These are phyloP conservation scores for Hydractinia echinata DNA, from an alignment of 30 jellyfish, hydroid and myxozoan species.

Conservation along the genomic window DNA sequence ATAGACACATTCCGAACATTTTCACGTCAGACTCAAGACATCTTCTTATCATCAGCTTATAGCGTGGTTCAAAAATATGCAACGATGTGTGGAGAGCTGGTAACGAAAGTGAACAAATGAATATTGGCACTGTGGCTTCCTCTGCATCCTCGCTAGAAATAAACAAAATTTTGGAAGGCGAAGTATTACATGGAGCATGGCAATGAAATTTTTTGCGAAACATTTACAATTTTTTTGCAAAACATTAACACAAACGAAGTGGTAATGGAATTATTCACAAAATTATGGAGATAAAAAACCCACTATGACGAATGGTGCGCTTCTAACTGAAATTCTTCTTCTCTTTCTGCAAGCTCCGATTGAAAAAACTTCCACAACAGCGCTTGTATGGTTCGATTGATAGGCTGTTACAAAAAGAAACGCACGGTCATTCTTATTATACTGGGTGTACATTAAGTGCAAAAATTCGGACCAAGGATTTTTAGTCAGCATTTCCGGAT, in stretches of 20 bases:
- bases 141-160: conserved; percentile 32
- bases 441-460: too few relatives aligned
- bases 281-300: too few relatives aligned
- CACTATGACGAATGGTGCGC: too few relatives aligned
- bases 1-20: conserved; percentile 83
- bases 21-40: conserved; percentile 65
- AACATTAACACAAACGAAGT: not conserved
- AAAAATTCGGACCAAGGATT: too few relatives aligned
- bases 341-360: too few relatives aligned
- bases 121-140: conserved; percentile 58
- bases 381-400: too few relatives aligned
- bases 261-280: not conserved
- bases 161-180: not conserved
- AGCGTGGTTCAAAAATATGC: conserved; percentile 91
- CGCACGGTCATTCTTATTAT: too few relatives aligned
- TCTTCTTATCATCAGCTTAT: conserved; percentile 75
- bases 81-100: conserved; percentile 69
- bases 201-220: not conserved
- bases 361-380: too few relatives aligned
- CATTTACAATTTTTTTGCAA: not conserved
- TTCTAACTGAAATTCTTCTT: too few relatives aligned
- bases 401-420: too few relatives aligned
- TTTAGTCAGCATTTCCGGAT: too few relatives aligned
- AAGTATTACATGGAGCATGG: not conserved
- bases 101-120: conserved; percentile 60